Base-by-base conservation (phyloP, 2,113 vertebrate species). In the Bos javanicus region DNA sequence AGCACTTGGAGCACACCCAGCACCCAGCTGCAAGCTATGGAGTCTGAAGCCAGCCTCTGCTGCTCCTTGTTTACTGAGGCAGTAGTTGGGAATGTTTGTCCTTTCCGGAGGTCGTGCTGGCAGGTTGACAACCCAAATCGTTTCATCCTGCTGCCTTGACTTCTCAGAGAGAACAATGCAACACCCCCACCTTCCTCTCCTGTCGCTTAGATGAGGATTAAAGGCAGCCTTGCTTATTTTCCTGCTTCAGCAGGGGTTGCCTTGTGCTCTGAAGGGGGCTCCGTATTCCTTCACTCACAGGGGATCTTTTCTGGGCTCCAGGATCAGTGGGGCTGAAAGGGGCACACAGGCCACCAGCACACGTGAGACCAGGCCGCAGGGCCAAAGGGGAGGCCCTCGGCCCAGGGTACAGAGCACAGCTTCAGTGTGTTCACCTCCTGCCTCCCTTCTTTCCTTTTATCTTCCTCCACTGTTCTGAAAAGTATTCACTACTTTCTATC, bases 131-230 rank as follows among this genome's bases (percentile, higher is more conserved):
- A 15, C 43, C 59, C 8, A 2, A 89, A 93, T 78, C 56, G 11
- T 97, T 82, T 96, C 36, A 48, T 50, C n/a, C n/a, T 43, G 86
- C 78, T 88, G 91, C 85, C 92, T 93, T 95, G 74, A 78, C 89
- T 94, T 95, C 95, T 95, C 78, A 17, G 92, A 76, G 36, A 39
- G 54, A 81, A 62, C 88, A 76, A 56, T 52, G 67, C 67, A 39
- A 83, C 82, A 62, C 67, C 16, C 14, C 59, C 50, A 8, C 46
- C 71, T 92, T 67, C 39, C 52, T 97, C 78, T 85, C 4, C 28
- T 19, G 56, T 85, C 15, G 30, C 95, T 82, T 95, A 81, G 85
- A 93, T 1, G 13, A 74, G 85, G 81, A 60, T 90, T 56, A 82
- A 94, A 93, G 74, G 19, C 81, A 74, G 52, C 25, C n/a, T 92